Evolutionary conservation across 2,113 vertebrate species (phyloP).

Genomic region (Prolemur simus): DNA sequence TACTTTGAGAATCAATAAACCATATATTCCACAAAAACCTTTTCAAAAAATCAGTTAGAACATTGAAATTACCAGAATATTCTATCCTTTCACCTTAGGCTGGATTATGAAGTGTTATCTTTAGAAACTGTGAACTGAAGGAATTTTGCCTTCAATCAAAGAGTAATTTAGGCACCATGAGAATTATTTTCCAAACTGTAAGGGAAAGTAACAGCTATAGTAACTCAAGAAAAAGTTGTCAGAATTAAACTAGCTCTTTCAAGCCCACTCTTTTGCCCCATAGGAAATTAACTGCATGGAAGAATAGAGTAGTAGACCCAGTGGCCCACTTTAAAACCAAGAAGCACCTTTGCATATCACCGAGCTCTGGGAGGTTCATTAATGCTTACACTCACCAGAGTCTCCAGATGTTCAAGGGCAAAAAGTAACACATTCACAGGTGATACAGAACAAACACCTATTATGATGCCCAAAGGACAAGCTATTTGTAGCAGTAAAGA

Average conservation of each 20-base stretch:
- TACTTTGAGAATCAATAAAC: neutral
- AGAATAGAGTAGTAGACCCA: neutral
- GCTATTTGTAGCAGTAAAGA: constrained; percentile 68
- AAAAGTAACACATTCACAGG: constrained; percentile 37
- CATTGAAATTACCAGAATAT: neutral
- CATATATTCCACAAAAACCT: neutral
- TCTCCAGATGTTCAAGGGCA: constrained; percentile 67
- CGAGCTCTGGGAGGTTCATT: constrained; percentile 21
- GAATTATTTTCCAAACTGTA: neutral
- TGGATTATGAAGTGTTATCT: neutral
- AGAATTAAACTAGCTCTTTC: neutral
- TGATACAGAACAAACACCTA: constrained; percentile 53
- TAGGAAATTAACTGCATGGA: neutral
- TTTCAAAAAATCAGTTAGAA: neutral
- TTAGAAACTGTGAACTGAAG: neutral
- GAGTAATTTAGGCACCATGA: neutral
- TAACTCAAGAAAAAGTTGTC: neutral
- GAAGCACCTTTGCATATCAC: neutral
- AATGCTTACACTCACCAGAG: constrained; percentile 50
- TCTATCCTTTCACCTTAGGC: neutral
- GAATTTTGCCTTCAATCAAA: neutral
- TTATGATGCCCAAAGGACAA: constrained; percentile 60
- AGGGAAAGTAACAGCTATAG: neutral
- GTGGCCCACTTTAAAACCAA: constrained; percentile 33
- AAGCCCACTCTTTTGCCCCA: neutral